Evolutionary conservation across 2,797 vertebrate species (phyloP).

Genomic region (Spinus pinus): DNA sequence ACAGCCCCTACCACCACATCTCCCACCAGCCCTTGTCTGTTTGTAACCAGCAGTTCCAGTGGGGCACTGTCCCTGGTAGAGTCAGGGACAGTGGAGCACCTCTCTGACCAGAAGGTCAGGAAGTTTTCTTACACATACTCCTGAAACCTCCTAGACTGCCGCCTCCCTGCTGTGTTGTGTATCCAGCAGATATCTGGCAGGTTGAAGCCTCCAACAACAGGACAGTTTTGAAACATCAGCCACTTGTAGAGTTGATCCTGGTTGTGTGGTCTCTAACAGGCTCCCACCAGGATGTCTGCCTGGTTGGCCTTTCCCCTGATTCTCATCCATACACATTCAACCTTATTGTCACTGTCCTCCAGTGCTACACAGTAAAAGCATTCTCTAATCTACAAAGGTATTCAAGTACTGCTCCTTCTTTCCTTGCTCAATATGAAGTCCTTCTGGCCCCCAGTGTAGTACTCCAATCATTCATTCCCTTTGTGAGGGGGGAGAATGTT

Average conservation of each 20-base stretch:
- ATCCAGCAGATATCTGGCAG: background rate
- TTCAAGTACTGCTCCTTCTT: background rate
- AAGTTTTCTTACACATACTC: background rate
- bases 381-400: background rate
- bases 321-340: background rate
- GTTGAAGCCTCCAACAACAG: background rate
- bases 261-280: background rate
- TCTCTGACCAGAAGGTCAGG: background rate
- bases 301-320: background rate
- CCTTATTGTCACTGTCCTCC: background rate
- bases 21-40: background rate
- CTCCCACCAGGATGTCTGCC: background rate
- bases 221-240: background rate
- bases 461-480: too few species aligned
- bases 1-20: too few species aligned
- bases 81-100: background rate
- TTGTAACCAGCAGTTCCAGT: background rate
- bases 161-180: background rate
- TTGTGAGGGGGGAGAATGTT: background rate
- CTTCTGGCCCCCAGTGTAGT: background rate
- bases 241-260: background rate
- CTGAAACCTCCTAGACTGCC: background rate
- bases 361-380: background rate
- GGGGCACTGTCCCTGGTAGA: rapidly evolving
- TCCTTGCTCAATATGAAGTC: background rate